Base-by-base conservation (phyloP, 2,113 vertebrate species). In the Anguilla rostrata region DNA sequence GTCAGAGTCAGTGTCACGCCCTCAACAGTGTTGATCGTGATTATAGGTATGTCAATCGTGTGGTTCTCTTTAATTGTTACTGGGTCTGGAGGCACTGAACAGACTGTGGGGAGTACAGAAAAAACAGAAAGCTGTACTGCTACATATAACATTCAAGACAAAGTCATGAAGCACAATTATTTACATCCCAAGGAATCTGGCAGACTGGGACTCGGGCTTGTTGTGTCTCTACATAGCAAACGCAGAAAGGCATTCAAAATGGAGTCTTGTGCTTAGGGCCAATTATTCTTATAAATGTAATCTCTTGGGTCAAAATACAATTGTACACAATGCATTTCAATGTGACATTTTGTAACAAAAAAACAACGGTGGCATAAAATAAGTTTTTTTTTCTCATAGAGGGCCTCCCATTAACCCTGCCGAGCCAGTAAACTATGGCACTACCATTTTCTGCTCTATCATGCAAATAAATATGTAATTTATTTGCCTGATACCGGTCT, bases 1-100 rank as follows among this genome's bases (percentile, higher is more conserved):
- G 86, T 71, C 3, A 95, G 56, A 0, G 53, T 92, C 85, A 96
- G 91, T 0, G 83, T 89, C 12, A 94, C 95, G 16, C 95, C 94
- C 0, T 82, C 66, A 18, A 56, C 66, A 39, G 91, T 90, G 90
- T 49, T 89, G 87, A 96, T 93, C 11, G 88, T 91, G 0, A 90
- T 93, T 86, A 96, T 87, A 84, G 91, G 85, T 3, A 91, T 49
- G 39, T 95, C 94, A 0, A 88, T 92, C 0, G 94, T 94, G 92
- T 89, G 95, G 91, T 96, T 96, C 46, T 96, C 95, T 7, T 91
- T 57, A 39, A 96, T 87, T 1, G 82, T 34, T n/a, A 95, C 90
- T 0, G 94, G 91, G 0, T 92, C 71, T 29, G 71, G 87, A 53
- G 94, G 91, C 49, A 93, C 93, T 16, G 92, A 91, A 87, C 95